These are phyloP conservation scores for Drosophila teissieri DNA, from an alignment of 1,140 invertebrate genomes.

Conservation along the genomic window DNA sequence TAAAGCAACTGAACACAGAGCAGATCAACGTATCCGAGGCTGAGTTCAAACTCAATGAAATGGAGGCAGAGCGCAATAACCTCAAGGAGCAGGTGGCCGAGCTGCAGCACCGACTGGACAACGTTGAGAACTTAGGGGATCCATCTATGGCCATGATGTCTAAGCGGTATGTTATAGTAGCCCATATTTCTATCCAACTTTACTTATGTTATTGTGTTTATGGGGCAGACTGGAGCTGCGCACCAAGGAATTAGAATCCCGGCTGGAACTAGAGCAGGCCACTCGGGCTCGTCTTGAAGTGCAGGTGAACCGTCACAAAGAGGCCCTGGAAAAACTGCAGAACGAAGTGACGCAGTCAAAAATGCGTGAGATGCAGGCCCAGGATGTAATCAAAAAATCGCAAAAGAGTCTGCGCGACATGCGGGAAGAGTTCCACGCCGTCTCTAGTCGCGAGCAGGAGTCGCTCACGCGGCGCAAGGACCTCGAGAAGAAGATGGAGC, in stretches of 20 bases:
- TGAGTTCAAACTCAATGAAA: conserved; percentile 90
- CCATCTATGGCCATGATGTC: conserved; percentile 90
- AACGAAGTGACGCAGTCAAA: conserved; percentile 89
- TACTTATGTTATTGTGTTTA: not conserved
- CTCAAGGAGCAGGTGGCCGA: conserved; percentile 92
- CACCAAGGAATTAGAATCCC: conserved; percentile 94
- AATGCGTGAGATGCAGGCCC: conserved; percentile 89
- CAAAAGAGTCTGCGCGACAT: conserved; percentile 89
- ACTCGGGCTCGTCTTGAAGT: conserved; percentile 93
- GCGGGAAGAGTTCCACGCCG: conserved; percentile 89
- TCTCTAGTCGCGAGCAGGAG: conserved; percentile 90
- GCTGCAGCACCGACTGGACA: conserved; percentile 90
- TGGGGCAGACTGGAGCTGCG: conserved; percentile 89
- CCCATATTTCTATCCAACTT: not conserved
- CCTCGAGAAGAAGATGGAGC: conserved; percentile 89
- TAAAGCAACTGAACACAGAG: conserved; percentile 93
- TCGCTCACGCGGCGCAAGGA: conserved; percentile 88
- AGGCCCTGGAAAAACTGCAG: conserved; percentile 92
- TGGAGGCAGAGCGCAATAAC: conserved; percentile 91
- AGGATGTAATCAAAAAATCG: conserved; percentile 90
- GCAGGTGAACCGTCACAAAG: conserved; percentile 92
- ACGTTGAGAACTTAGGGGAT: conserved; percentile 91
- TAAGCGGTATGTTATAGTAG: conserved; percentile 84
- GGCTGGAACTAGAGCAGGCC: conserved; percentile 94
- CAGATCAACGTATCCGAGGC: conserved; percentile 93